Conservation (phyloP, 2,797 vertebrate species). For the Petrocephalus sullivani region DNA sequence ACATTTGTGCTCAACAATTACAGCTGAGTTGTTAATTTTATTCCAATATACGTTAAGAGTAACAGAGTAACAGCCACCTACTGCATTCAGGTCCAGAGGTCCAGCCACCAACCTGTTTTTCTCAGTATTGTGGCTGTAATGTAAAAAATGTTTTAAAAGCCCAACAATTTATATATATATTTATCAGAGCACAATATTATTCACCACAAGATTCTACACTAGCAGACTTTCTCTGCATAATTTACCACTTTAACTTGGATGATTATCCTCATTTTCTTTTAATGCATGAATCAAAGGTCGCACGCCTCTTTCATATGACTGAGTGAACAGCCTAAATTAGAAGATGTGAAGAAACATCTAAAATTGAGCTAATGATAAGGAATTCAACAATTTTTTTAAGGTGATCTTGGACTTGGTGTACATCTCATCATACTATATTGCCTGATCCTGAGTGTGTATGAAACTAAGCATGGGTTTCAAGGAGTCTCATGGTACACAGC, state of each 20-base stretch:
- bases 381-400: background rate
- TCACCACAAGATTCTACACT: background rate
- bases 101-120: background rate
- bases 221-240: slow-evolving; percentile 16
- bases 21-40: background rate
- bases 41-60: background rate
- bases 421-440: background rate
- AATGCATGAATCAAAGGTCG: slow-evolving; percentile 22
- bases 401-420: background rate
- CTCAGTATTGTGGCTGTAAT: background rate
- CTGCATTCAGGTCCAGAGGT: background rate
- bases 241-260: slow-evolving; percentile 26
- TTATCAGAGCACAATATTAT: background rate
- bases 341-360: background rate
- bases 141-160: background rate
- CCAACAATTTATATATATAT: background rate
- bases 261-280: slow-evolving; percentile 29
- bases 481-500: background rate
- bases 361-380: background rate
- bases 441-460: background rate
- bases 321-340: slow-evolving; percentile 19
- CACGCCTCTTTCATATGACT: slow-evolving; percentile 19
- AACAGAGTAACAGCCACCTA: background rate
- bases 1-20: background rate
- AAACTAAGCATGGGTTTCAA: background rate